Evolutionary conservation across 2,888 invertebrate genomes (phyloP).

Genomic region (Lasius platythorax): DNA sequence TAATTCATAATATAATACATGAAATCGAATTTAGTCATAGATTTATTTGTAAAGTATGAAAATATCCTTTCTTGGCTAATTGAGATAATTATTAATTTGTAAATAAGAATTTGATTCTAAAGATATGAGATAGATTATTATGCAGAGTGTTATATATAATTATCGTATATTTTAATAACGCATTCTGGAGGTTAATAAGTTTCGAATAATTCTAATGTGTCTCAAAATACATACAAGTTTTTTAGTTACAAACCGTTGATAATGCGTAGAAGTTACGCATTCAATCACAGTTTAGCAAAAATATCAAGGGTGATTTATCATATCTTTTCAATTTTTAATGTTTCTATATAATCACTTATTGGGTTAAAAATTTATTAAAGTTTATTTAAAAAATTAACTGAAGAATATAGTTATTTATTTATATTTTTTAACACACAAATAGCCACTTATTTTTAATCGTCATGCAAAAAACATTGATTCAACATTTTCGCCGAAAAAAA

Average conservation of each 20-base stretch:
- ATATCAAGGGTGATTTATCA: background rate
- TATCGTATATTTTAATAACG: background rate
- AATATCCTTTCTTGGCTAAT: background rate
- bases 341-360: background rate
- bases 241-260: background rate
- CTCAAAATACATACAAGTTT: background rate
- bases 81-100: background rate
- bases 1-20: background rate
- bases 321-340: background rate
- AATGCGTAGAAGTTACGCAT: background rate
- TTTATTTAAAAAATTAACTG: background rate
- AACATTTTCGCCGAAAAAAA: background rate
- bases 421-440: background rate
- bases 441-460: background rate
- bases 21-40: background rate
- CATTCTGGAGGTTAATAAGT: background rate
- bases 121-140: background rate
- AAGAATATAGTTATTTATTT: background rate
- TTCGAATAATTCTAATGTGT: background rate
- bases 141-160: background rate
- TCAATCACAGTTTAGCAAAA: background rate
- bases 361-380: background rate
- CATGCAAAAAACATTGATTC: background rate
- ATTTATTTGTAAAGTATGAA: background rate
- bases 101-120: background rate